Conservation (phyloP, 2,113 vertebrate species). For the Eulemur rufifrons region DNA sequence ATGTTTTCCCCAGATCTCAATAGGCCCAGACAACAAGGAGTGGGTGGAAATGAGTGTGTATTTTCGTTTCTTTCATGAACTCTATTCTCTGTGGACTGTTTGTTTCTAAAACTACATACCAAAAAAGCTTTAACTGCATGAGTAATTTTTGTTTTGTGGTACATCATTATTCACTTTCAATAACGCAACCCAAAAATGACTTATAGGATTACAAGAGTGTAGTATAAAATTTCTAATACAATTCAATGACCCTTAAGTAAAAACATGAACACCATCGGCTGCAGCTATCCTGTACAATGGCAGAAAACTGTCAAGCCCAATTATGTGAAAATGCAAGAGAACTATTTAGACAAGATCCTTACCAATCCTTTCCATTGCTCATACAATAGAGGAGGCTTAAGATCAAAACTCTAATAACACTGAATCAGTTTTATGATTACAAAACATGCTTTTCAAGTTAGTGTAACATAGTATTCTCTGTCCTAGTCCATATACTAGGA, state of each 20-base stretch:
- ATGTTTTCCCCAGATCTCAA: constrained; percentile 61
- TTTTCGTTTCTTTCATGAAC: constrained; percentile 69
- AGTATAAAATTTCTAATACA: constrained; percentile 77
- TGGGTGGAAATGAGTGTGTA: constrained; percentile 43
- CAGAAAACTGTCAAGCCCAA: constrained; percentile 70
- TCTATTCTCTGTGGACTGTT: constrained; percentile 36
- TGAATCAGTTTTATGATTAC: constrained; percentile 48
- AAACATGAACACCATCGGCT: constrained; percentile 66
- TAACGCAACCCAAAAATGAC: constrained; percentile 69
- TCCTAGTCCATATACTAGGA: neutral
- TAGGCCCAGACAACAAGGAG: constrained; percentile 56
- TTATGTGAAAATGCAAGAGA: constrained; percentile 55
- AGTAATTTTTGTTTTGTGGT: constrained; percentile 56
- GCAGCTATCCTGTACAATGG: constrained; percentile 55
- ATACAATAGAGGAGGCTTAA: constrained; percentile 36
- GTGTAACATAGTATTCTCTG: neutral
- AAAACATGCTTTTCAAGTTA: constrained; percentile 42
- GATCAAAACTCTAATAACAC: constrained; percentile 61
- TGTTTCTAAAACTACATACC: constrained; percentile 49
- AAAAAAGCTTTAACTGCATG: constrained; percentile 60
- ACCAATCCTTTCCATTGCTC: constrained; percentile 68
- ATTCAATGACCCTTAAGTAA: constrained; percentile 69
- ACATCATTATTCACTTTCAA: constrained; percentile 76
- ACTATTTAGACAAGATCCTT: constrained; percentile 70
- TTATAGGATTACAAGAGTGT: constrained; percentile 56